phyloP scores from a whole-genome alignment of 2,113 vertebrate genomes.

The Arvicanthis niloticus region DNA sequence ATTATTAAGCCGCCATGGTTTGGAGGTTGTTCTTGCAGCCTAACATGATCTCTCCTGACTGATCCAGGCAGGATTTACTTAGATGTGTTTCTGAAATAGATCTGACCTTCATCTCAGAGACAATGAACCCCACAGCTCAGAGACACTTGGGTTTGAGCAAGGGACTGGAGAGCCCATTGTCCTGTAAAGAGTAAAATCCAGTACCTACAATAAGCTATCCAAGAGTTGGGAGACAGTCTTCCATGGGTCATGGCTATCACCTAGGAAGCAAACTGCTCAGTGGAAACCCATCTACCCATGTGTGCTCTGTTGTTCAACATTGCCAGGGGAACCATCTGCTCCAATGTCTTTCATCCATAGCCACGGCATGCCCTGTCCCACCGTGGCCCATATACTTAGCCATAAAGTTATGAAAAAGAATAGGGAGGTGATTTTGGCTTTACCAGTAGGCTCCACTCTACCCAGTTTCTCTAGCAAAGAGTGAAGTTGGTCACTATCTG shows the following conservation, averaged over 20 bases:
- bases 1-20: neutral
- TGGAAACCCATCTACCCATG: neutral
- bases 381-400: neutral
- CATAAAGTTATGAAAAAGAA: neutral
- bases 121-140: no score
- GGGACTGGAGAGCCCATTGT: no score
- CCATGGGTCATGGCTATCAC: neutral
- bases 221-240: neutral
- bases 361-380: no score
- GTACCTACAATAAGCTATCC: no score
- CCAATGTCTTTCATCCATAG: neutral
- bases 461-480: neutral
- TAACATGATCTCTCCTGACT: neutral
- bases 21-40: neutral
- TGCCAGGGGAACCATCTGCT: rapidly evolving
- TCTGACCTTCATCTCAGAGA: neutral
- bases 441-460: no score
- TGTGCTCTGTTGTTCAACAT: neutral
- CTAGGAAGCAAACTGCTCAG: neutral
- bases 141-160: neutral
- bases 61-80: neutral
- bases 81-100: neutral
- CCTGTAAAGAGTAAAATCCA: neutral
- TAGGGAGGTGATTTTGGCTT: neutral
- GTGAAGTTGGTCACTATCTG: no score